Base-by-base conservation (phyloP, 2,797 vertebrate genomes). In the Cyclopterus lumpus region DNA sequence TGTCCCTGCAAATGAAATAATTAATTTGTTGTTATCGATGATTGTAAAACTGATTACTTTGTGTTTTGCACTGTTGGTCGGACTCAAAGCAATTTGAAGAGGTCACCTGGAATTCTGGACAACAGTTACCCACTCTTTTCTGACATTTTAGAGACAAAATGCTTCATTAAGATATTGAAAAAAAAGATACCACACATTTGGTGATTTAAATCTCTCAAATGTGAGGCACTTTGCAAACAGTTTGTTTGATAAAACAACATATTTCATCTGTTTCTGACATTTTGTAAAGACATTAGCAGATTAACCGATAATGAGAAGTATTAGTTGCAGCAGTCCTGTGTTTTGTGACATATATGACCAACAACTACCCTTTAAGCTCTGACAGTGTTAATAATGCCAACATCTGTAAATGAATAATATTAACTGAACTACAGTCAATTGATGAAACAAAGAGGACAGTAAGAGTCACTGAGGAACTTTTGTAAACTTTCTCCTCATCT, bases 401-500 rank as follows among this genome's bases (percentile, higher is more conserved):
- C n/a, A 51, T 44, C 36, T n/a, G 9, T 28, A 12, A 58, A 60
- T 1, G 0, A 18, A 3, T 48, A 12, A 40, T 3, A 8, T 36
- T 9, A 30, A 48, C 58, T n/a, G 7, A 65, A 5, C 34, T 1
- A 26, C 16, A 30, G 4, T 28, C 1, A 51, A n/a, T 16, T 6
- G 4, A 5, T 26, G 10, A 24, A 14, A 51, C 24, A 24, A 48
- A 32, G 5, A 12, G 2, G 14, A 20, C 4, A 38, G 26, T 5
- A 24, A 38, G 48, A 68, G 26, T 30, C n/a, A 34, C 34, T 11
- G 63, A 12, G 15, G 32, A 69, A 73, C 53, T 65, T 60, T 26
- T 26, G 20, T 36, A 14, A 64, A 83, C 78, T 54, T 79, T 22
- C 48, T 14, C n/a, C 38, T 55, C 18, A 2, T 24, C 0, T 38